Conservation (phyloP, 2,888 invertebrate genomes). For the Pediacus dermestoides region DNA sequence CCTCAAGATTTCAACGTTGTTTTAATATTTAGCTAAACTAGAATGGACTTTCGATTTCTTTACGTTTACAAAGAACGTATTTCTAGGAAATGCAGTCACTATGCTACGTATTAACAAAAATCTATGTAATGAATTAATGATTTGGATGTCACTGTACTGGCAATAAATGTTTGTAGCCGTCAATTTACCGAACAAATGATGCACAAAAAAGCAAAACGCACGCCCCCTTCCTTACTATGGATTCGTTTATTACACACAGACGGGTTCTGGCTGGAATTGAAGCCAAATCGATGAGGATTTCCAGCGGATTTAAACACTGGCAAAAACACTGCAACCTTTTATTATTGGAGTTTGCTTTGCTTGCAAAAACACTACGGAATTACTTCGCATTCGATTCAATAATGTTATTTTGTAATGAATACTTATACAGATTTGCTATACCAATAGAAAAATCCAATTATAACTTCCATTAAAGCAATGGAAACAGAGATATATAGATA, state of each 20-base stretch:
- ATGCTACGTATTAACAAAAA: neutral
- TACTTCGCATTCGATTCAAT: conserved; percentile 23
- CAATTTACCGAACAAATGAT: conserved; percentile 8
- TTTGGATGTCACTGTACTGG: neutral
- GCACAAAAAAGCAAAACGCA: conserved; percentile 8
- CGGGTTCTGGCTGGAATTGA: conserved; percentile 23
- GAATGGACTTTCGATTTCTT: too few relatives aligned
- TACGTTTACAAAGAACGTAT: too few relatives aligned
- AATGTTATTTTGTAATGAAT: conserved; percentile 23
- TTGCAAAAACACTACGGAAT: conserved; percentile 23
- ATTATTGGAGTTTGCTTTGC: conserved; percentile 28
- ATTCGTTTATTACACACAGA: conserved; percentile 16
- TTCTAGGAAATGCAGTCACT: neutral
- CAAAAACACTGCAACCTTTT: conserved; percentile 26
- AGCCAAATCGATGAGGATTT: conserved; percentile 29
- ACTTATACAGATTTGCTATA: conserved; percentile 10
- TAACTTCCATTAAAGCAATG: conserved; percentile 4
- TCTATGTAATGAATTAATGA: neutral
- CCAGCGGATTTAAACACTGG: conserved; percentile 26
- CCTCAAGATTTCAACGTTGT: too few relatives aligned
- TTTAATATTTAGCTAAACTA: too few relatives aligned
- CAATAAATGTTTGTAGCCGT: neutral
- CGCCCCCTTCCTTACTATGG: conserved; percentile 13
- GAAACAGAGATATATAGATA: too few relatives aligned
- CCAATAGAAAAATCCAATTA: conserved; percentile 10